These are phyloP conservation scores for Psittacus erithacus DNA, from an alignment of 2,113 vertebrate genomes.

Conservation along the genomic window DNA sequence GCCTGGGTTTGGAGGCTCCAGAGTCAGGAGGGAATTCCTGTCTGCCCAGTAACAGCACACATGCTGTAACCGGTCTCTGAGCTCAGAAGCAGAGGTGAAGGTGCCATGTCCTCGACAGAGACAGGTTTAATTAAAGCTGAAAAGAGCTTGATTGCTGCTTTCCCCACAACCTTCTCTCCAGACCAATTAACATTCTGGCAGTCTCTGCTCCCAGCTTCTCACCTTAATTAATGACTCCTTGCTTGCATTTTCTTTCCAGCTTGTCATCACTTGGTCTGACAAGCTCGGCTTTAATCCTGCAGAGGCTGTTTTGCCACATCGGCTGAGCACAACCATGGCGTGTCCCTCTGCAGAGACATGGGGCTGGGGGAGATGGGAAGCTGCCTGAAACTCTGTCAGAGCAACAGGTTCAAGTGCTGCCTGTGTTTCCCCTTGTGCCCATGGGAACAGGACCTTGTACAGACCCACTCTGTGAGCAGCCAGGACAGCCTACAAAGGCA, in stretches of 20 bases:
- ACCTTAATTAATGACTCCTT: conserved; percentile 16
- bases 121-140: conserved; percentile 23
- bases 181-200: not conserved
- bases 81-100: not conserved
- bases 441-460: not conserved
- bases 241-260: not conserved
- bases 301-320: not conserved
- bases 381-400: not conserved
- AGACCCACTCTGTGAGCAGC: not conserved
- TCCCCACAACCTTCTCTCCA: not conserved
- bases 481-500: not conserved
- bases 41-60: not conserved
- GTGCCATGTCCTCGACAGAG: not conserved
- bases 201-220: not conserved
- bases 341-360: not conserved
- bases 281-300: not conserved
- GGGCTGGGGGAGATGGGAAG: not conserved
- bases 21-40: not conserved
- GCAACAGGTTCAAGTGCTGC: not conserved
- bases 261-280: not conserved
- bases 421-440: not conserved
- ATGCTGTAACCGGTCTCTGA: not conserved
- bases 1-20: not conserved
- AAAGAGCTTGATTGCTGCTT: not conserved
- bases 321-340: rapidly evolving